Base-by-base conservation (phyloP, 1,140 invertebrate species). In the Cyphomyrmex costatus region DNA sequence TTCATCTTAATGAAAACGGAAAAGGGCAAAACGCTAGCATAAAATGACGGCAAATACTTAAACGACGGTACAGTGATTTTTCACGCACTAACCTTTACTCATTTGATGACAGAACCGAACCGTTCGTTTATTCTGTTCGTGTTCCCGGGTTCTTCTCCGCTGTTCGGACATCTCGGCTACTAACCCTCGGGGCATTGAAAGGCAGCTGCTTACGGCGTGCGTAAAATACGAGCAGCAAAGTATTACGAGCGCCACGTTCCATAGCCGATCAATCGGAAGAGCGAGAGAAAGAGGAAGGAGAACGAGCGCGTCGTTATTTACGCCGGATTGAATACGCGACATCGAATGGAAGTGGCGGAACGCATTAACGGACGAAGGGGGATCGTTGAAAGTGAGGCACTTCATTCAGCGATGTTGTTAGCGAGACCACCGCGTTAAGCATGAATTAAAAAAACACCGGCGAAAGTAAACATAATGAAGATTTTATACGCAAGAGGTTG, bases 181-280 rank as follows among this genome's bases (percentile, higher is more conserved):
- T n/a, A n/a, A n/a, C 70, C 78, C 65, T 60, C 60, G 24, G 60
- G 51, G 3, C 36, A 89, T 87, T 82, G 85, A 80, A 87, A 87
- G 87, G 77, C 87, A 88, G 86, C 88, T 90, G 88, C 76, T 89
- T 87, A 91, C 76, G 61, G 46, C 46, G 53, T 27, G 71, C 86
- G 68, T 90, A 65, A 89, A 90, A 90, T 90, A 90, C 88, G 86
- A 86, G 49, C 80, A 61, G 58, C 61, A 76, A 74, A 76, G 77
- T 79, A 89, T 86, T 85, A 74, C 63, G 86, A 86, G 71, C 68
- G 77, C 60, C 58, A 65, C 56, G 87, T 84, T 53, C 58, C 73
- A 6, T 21, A 53, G 66, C 70, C 70, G 74, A 87, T 88, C 89
- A 70, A 89, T 79, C 76, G 49, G n/a, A 24, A 61, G 42, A 61